These are phyloP conservation scores for Discoglossus pictus DNA, from an alignment of 2,797 vertebrate species.

Conservation along the genomic window DNA sequence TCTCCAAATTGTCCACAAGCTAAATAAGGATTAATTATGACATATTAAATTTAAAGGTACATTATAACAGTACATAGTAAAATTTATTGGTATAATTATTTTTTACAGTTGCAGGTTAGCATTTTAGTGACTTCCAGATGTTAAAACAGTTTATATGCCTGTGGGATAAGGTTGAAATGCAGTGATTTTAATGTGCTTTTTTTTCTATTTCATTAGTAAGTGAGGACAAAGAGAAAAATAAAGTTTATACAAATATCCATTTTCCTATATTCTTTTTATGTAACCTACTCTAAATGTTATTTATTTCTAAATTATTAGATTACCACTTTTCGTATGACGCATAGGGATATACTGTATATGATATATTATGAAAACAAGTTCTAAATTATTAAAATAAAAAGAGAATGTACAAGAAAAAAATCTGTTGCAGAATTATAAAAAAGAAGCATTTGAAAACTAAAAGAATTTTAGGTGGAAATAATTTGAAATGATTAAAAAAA, in stretches of 20 bases:
- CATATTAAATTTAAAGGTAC: constrained; percentile 44
- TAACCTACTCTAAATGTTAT: too few species aligned
- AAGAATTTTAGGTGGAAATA: too few species aligned
- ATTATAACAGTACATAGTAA: constrained; percentile 22
- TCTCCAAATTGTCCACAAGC: not conserved
- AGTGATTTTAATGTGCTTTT: not conserved
- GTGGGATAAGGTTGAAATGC: constrained; percentile 25
- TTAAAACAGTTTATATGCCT: constrained; percentile 30
- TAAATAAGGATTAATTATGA: constrained; percentile 37
- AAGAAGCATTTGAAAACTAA: too few species aligned
- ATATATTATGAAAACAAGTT: too few species aligned
- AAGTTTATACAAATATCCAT: not conserved
- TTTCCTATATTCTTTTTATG: too few species aligned
- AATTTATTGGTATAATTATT: constrained; percentile 42
- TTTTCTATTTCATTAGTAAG: not conserved
- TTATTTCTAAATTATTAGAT: too few species aligned
- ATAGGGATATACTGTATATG: too few species aligned
- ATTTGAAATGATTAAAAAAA: too few species aligned
- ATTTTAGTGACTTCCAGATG: constrained; percentile 47
- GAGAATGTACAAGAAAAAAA: too few species aligned
- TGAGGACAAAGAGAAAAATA: constrained; percentile 14
- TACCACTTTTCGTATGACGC: too few species aligned
- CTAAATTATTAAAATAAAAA: too few species aligned
- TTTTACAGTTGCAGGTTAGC: constrained; percentile 22
- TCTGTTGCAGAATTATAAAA: too few species aligned